Conservation (phyloP, 2,113 vertebrate genomes). For the Gavialis gangeticus region DNA sequence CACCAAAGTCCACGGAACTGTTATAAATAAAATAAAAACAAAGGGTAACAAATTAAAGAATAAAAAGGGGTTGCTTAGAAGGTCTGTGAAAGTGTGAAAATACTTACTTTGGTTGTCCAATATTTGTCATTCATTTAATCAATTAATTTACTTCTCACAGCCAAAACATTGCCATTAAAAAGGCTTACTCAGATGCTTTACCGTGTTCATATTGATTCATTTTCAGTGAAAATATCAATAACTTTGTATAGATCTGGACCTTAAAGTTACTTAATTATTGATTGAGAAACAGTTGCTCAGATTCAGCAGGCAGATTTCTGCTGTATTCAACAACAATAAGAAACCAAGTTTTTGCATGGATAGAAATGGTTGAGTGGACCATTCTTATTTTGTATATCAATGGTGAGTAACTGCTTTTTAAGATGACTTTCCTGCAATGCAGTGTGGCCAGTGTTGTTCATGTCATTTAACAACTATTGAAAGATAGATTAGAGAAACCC, state of each 20-base stretch:
- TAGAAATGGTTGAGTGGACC: slow-evolving; percentile 74
- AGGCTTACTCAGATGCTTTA: slow-evolving; percentile 87
- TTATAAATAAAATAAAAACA: neutral
- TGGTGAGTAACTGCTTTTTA: slow-evolving; percentile 70
- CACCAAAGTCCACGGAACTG: slow-evolving; percentile 33
- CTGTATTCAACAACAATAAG: slow-evolving; percentile 81
- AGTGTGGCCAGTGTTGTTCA: slow-evolving; percentile 44
- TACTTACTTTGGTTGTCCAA: slow-evolving; percentile 76
- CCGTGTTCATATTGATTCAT: slow-evolving; percentile 88
- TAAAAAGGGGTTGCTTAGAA: slow-evolving; percentile 61
- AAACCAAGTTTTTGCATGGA: slow-evolving; percentile 76
- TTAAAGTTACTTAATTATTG: slow-evolving; percentile 93
- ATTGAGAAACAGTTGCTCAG: slow-evolving; percentile 86
- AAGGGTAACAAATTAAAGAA: slow-evolving; percentile 38
- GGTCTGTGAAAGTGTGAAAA: slow-evolving; percentile 72
- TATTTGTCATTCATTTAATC: slow-evolving; percentile 87
- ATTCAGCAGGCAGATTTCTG: slow-evolving; percentile 85
- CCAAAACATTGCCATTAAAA: slow-evolving; percentile 88
- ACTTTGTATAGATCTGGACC: slow-evolving; percentile 87
- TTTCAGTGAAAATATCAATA: slow-evolving; percentile 95
- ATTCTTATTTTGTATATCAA: slow-evolving; percentile 74
- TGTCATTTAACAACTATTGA: slow-evolving; percentile 31
- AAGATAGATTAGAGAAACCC: slow-evolving; percentile 53
- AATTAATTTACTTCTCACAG: slow-evolving; percentile 90
- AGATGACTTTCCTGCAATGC: slow-evolving; percentile 78